Evolutionary conservation across 1,140 invertebrate genomes (phyloP), one percentile per base, ranked within the genome.

Genomic region (Bombus consobrinus): DNA sequence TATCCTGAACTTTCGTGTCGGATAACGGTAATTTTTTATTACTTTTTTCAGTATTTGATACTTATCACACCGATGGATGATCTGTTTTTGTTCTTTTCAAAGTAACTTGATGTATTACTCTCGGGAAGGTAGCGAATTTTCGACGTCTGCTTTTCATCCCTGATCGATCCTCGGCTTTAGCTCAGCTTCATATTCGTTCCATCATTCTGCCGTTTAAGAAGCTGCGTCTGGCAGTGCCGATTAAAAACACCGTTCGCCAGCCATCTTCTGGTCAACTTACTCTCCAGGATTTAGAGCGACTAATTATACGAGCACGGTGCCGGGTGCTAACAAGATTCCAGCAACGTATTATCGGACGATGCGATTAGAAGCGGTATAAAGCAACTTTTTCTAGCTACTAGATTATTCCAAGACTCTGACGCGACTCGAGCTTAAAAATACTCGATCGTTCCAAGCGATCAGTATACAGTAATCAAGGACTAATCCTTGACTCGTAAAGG

Each of bases 321-420:
- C n/a, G 76, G 76, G 39, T 41, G 41, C 83, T 84, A 84, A 84
- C 53, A 43, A 62, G 83, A 84, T 84, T 84, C 32, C 39, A 71
- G 6, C 32, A 43, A 34, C 66, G 76, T 76, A 71, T 84, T 79
- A 84, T 84, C 83, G 66, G 28, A 22, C 76, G 39, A 80, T 39
- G n/a, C 83, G 76, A 84, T 84, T 84, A 84, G 83, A 84, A 84
- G 83, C 76, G 76, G 83, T 79, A 80, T 64, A 72, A 84, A 80
- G 37, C 37, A 39, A 69, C n/a, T 53, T 37, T 71, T 78, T 39
- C 15, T 25, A 25, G 10, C 41, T 2, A 41, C n/a, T 41, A 34
- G n/a, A 76, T 84, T 53, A 39, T 6, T n/a, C 9, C 59, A 4
- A 57, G 32, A 53, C 1, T 34, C 9, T 32, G 66, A 59, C 39